These are phyloP conservation scores for Pelodiscus sinensis DNA, from an alignment of 2,113 vertebrate species.

Conservation along the genomic window DNA sequence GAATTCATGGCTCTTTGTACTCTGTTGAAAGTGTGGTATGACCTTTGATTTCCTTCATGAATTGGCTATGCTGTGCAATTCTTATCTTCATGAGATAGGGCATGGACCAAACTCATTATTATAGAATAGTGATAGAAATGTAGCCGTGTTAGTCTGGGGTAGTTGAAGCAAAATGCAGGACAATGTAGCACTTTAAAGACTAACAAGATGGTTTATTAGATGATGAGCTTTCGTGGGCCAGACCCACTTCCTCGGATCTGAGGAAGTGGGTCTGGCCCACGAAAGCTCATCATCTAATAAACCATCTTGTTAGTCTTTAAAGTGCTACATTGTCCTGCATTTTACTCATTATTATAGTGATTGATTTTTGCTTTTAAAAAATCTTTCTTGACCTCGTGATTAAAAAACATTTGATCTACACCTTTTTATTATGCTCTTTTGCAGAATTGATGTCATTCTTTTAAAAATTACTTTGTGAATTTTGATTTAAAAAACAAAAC, in stretches of 20 bases:
- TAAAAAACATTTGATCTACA: neutral
- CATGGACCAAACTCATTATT: neutral
- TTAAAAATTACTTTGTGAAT: neutral
- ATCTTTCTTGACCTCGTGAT: slow-evolving; percentile 36
- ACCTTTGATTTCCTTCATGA: neutral
- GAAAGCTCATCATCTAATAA: too few relatives aligned
- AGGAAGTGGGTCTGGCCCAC: too few relatives aligned
- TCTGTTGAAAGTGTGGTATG: neutral
- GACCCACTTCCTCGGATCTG: too few relatives aligned
- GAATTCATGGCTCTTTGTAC: neutral
- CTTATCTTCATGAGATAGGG: neutral
- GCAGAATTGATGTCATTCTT: neutral
- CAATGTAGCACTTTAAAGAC: too few relatives aligned
- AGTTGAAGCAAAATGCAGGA: too few relatives aligned
- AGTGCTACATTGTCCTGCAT: too few relatives aligned
- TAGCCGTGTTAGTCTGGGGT: too few relatives aligned
- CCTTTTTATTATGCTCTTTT: neutral
- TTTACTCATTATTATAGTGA: neutral
- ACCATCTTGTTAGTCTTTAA: too few relatives aligned
- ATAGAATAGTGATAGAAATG: too few relatives aligned
- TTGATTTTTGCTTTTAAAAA: slow-evolving; percentile 1
- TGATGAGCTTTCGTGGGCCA: too few relatives aligned
- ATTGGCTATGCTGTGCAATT: neutral
- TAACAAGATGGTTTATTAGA: too few relatives aligned
- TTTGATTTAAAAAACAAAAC: neutral